Conservation (phyloP, 1,140 invertebrate genomes). For the Tetranychus urticae region DNA sequence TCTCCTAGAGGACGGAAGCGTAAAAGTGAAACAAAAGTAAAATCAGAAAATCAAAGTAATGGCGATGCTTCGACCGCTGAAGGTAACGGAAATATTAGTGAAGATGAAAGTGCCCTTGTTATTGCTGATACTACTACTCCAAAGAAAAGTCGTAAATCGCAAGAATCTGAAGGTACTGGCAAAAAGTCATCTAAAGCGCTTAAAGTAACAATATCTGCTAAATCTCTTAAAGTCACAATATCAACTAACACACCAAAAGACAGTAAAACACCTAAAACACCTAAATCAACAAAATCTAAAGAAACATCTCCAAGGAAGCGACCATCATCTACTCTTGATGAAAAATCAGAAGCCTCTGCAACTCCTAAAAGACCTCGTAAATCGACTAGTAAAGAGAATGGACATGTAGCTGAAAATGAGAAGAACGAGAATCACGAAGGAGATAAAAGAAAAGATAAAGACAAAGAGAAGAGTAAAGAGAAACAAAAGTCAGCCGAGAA, state of each 20-base stretch:
- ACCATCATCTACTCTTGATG: neutral
- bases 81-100: neutral
- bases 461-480: neutral
- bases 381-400: neutral
- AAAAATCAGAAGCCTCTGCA: neutral
- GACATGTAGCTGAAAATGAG: neutral
- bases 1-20: neutral
- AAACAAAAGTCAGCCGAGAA: conserved; percentile 3
- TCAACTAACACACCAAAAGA: neutral
- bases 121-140: neutral
- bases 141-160: neutral
- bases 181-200: neutral
- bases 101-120: neutral
- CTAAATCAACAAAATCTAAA: too few species aligned
- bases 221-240: neutral
- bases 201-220: neutral
- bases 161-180: neutral
- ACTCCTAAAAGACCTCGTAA: neutral
- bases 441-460: neutral
- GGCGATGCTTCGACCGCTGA: neutral
- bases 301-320: neutral
- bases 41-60: neutral
- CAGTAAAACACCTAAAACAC: neutral
- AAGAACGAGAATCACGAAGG: conserved; percentile 1
- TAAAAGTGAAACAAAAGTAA: neutral